Conservation (phyloP, 2,888 invertebrate genomes). For the Rhamphomyia laevipes region DNA sequence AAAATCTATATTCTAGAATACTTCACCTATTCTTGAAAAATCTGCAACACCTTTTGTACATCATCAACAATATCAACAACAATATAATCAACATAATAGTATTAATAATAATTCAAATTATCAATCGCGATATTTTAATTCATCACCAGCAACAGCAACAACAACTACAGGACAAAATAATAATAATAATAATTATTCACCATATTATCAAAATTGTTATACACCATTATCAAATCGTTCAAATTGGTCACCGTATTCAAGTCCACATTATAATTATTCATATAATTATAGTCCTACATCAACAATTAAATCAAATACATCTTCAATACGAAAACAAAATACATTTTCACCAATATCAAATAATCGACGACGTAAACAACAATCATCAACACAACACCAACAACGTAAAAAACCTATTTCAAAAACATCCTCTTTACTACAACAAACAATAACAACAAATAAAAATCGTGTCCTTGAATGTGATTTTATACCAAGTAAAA, state of each 20-base stretch:
- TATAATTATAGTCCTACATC: not conserved
- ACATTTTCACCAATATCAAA: not conserved
- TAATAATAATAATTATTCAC: not conserved
- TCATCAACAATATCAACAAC: not conserved
- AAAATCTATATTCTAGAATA: too few relatives aligned
- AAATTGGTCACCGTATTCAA: not conserved
- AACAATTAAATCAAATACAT: not conserved
- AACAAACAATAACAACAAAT: not conserved
- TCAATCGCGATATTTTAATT: too few relatives aligned
- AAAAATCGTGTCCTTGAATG: conserved; percentile 31
- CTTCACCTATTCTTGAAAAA: not conserved
- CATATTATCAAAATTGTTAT: not conserved
- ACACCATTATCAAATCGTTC: not conserved
- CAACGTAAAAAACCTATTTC: not conserved
- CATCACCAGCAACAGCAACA: too few relatives aligned
- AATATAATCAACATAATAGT: too few relatives aligned
- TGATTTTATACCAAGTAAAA: conserved; percentile 31
- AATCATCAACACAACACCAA: not conserved
- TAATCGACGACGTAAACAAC: not conserved
- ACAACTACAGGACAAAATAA: too few relatives aligned
- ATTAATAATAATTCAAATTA: too few relatives aligned
- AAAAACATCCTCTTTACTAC: not conserved
- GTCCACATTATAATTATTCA: not conserved
- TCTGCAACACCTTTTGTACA: not conserved
- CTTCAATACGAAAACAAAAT: not conserved